These are phyloP conservation scores for Cotesia typhae DNA, from an alignment of 1,140 invertebrate species.

Conservation along the genomic window DNA sequence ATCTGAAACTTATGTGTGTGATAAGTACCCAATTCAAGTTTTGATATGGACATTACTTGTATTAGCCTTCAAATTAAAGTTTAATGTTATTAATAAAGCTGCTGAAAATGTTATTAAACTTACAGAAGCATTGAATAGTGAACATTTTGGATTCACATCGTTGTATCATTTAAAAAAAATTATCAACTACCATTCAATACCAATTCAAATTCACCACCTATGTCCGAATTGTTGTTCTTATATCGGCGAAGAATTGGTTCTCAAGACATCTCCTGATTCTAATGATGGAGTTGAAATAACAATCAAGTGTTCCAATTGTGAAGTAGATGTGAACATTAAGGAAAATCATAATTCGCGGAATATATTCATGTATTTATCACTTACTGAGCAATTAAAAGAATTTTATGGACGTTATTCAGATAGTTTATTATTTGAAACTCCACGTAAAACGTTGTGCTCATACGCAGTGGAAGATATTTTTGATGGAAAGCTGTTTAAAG, in stretches of 20 bases:
- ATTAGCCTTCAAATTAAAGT: background rate
- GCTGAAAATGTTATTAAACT: background rate
- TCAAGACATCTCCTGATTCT: background rate
- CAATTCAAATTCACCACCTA: constrained; percentile 10
- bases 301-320: too few species aligned
- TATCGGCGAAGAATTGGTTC: background rate
- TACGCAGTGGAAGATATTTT: constrained; percentile 39
- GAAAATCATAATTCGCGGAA: too few species aligned
- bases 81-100: background rate
- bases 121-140: background rate
- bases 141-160: background rate
- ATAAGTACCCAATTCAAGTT: too few species aligned
- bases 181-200: background rate
- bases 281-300: background rate
- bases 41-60: background rate
- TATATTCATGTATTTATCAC: constrained; percentile 21
- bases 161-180: background rate
- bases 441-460: constrained; percentile 26
- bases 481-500: constrained; percentile 37
- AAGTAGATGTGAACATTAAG: background rate
- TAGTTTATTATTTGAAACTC: constrained; percentile 22
- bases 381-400: constrained; percentile 14
- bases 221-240: background rate
- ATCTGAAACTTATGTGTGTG: background rate
- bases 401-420: constrained; percentile 25